These are phyloP conservation scores for Hypomecis atomaria DNA, from an alignment of 2,888 invertebrate genomes.

Conservation along the genomic window DNA sequence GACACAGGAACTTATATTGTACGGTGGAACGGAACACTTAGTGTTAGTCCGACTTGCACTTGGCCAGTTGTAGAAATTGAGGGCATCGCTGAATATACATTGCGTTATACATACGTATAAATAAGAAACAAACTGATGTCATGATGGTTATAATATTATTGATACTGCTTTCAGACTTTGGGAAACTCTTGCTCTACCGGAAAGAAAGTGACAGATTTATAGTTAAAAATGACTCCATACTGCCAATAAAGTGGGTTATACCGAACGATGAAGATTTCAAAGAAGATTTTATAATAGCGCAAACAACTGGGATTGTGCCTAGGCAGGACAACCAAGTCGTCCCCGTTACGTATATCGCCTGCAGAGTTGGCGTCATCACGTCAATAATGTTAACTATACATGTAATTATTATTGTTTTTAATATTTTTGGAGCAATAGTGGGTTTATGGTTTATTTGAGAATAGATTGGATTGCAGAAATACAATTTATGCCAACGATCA, in stretches of 20 bases:
- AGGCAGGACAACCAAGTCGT: slow-evolving; percentile 77
- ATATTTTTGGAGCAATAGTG: too few relatives aligned
- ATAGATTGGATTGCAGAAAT: too few relatives aligned
- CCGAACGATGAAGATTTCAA: slow-evolving; percentile 66
- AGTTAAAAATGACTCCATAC: slow-evolving; percentile 83
- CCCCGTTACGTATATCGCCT: slow-evolving; percentile 78
- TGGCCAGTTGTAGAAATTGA: too few relatives aligned
- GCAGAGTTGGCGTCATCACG: slow-evolving; percentile 69
- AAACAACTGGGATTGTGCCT: slow-evolving; percentile 69
- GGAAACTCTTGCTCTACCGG: slow-evolving; percentile 81
- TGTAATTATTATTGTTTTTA: slow-evolving; percentile 55
- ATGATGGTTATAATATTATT: neutral
- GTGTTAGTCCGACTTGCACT: too few relatives aligned
- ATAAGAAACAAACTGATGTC: too few relatives aligned
- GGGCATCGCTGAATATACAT: too few relatives aligned
- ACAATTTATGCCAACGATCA: too few relatives aligned
- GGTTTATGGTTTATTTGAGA: too few relatives aligned
- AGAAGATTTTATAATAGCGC: slow-evolving; percentile 77
- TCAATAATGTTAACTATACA: slow-evolving; percentile 71
- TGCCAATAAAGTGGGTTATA: slow-evolving; percentile 84
- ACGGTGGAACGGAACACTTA: too few relatives aligned
- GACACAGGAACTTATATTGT: too few relatives aligned
- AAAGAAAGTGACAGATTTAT: slow-evolving; percentile 77
- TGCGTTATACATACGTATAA: too few relatives aligned
- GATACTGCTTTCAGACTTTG: slow-evolving; percentile 70